Percentiles rank a stretch among this genome's conserved stretches.
phyloP scores from a whole-genome alignment of 2,797 vertebrate species.

The Morus bassanus region DNA sequence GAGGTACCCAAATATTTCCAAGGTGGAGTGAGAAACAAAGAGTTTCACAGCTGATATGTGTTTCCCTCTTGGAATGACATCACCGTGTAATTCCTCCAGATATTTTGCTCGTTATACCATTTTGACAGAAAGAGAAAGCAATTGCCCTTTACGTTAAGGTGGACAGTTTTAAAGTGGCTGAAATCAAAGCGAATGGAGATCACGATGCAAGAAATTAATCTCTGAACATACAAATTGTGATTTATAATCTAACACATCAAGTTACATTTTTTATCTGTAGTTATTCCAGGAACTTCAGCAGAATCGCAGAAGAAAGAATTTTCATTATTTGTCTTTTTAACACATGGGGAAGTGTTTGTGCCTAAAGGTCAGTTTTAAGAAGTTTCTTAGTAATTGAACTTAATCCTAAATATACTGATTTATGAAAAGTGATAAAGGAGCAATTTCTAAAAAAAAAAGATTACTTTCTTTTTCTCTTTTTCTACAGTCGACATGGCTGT shows the following conservation, averaged over 20 bases:
- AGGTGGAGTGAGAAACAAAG: constrained; percentile 69
- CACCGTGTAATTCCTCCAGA: constrained; percentile 72
- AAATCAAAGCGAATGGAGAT: background rate
- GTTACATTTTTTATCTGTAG: background rate
- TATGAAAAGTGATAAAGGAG: background rate
- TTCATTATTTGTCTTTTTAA: background rate
- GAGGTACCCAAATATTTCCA: constrained; percentile 71
- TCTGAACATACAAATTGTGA: background rate
- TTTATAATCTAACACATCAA: background rate
- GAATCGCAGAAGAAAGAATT: background rate
- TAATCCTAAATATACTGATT: background rate
- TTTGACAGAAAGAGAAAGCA: constrained; percentile 40
- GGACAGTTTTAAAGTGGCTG: background rate
- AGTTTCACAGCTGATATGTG: constrained; percentile 66
- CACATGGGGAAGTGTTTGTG: background rate
- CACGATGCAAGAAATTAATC: background rate
- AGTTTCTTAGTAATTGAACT: background rate
- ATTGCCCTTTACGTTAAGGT: background rate
- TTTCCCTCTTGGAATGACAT: constrained; percentile 74
- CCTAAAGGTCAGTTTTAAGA: background rate
- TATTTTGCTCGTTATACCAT: constrained; percentile 65
- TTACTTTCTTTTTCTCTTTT: background rate
- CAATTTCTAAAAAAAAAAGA: background rate
- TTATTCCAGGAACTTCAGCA: background rate
- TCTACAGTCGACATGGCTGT: accelerated